These are phyloP conservation scores for Bombus confusus DNA, from an alignment of 1,140 invertebrate genomes.

Conservation along the genomic window DNA sequence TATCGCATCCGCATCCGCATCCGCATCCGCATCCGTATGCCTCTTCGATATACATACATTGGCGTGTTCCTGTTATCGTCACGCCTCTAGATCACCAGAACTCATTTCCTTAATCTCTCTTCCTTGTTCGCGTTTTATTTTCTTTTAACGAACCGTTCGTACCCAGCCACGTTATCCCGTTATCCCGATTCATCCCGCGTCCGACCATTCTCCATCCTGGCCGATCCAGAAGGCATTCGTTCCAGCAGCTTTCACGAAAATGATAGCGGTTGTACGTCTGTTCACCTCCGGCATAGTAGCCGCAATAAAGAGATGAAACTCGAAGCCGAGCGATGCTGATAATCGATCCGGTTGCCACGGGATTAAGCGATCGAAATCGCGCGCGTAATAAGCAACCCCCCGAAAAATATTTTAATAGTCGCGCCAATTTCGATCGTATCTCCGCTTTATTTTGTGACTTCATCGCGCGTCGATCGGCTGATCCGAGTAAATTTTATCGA, in stretches of 20 bases:
- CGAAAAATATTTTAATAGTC: constrained; percentile 4
- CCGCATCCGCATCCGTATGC: not conserved
- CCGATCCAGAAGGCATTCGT: constrained; percentile 38
- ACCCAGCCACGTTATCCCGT: not conserved
- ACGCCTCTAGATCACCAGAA: constrained; percentile 1
- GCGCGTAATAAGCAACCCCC: constrained; percentile 27
- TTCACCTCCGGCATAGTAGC: constrained; percentile 20
- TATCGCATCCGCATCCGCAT: not conserved
- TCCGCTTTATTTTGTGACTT: not conserved
- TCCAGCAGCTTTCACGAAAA: constrained; percentile 66
- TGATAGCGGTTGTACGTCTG: constrained; percentile 43
- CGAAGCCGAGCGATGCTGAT: constrained; percentile 33
- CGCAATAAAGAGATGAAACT: constrained; percentile 29
- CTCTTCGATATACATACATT: not conserved
- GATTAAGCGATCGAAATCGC: constrained; percentile 60
- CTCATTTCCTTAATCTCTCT: not conserved
- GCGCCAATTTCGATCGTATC: constrained; percentile 20
- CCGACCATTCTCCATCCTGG: not conserved
- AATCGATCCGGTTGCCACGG: constrained; percentile 37
- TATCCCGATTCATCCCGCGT: not conserved
- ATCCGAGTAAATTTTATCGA: not conserved
- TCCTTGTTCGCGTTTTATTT: constrained; percentile 5
- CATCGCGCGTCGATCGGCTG: not conserved
- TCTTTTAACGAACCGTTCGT: not conserved
- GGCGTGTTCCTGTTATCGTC: no score